These are phyloP conservation scores for Fregetta grallaria DNA, from an alignment of 2,113 vertebrate species.

Conservation along the genomic window DNA sequence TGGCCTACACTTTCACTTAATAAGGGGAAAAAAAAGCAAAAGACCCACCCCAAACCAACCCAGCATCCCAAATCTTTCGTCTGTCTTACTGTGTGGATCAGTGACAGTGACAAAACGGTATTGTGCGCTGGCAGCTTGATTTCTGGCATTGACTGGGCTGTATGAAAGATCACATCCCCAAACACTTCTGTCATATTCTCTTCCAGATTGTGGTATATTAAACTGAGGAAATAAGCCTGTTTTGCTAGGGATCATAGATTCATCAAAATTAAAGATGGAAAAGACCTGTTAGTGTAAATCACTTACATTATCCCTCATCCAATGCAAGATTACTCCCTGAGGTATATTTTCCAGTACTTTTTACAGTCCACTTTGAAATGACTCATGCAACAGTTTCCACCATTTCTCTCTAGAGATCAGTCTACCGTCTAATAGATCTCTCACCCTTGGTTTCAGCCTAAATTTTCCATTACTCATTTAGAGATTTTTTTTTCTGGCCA, in stretches of 20 bases:
- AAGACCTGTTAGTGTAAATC: constrained; percentile 38
- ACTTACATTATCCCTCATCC: constrained; percentile 22
- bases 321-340: neutral
- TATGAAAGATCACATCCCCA: constrained; percentile 32
- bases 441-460: constrained; percentile 1
- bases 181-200: constrained; percentile 30
- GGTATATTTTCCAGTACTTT: constrained; percentile 23
- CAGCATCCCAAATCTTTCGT: neutral
- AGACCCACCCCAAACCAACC: fast-evolving
- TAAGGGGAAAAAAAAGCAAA: neutral
- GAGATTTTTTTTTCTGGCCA: neutral
- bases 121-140: neutral
- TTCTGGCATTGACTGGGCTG: constrained; percentile 11
- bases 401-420: constrained; percentile 20
- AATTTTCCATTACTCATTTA: constrained; percentile 35
- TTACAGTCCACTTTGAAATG: constrained; percentile 39
- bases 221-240: constrained; percentile 10
- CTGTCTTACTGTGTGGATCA: neutral
- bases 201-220: constrained; percentile 33
- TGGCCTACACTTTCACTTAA: neutral
- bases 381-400: constrained; percentile 53
- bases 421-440: neutral
- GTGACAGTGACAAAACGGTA: constrained; percentile 26
- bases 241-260: constrained; percentile 22
- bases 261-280: constrained; percentile 55